Conservation (phyloP, 2,888 invertebrate species). For the Mesoligia furuncula region DNA sequence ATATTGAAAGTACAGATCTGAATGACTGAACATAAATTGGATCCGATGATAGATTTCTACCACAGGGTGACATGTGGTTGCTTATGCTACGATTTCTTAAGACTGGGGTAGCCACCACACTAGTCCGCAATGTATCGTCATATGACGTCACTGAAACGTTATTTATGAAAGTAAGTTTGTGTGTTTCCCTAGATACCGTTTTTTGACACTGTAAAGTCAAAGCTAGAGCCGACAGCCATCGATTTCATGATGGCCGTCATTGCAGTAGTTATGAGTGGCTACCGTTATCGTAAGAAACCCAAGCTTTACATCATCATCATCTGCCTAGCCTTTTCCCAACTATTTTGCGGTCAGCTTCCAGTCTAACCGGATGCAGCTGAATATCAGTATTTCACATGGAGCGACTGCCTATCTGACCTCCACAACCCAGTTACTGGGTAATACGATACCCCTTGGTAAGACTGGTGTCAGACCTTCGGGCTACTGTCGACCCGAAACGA, state of each 20-base stretch:
- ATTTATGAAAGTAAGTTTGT: not conserved
- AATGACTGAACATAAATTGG: slow-evolving; percentile 8
- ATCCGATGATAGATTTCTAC: not conserved
- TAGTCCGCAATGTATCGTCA: not conserved
- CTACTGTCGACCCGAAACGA: too few species aligned
- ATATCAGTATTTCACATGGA: not conserved
- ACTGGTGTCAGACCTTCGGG: too few species aligned
- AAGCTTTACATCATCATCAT: not conserved
- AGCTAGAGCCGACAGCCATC: too few species aligned
- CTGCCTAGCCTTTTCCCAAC: too few species aligned
- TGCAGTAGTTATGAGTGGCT: not conserved
- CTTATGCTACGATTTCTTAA: not conserved
- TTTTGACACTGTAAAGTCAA: not conserved
- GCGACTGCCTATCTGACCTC: not conserved
- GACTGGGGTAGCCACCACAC: not conserved
- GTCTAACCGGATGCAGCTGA: not conserved
- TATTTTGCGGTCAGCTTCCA: not conserved
- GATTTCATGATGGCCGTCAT: not conserved
- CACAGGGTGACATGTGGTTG: not conserved
- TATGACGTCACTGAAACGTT: not conserved
- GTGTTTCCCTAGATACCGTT: not conserved
- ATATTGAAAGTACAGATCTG: slow-evolving; percentile 18
- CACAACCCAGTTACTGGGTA: not conserved
- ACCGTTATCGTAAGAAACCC: not conserved
- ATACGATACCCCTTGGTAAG: not conserved